Evolutionary conservation across 2,888 invertebrate genomes (phyloP).

Genomic region (Dryocosmus kuriphilus): DNA sequence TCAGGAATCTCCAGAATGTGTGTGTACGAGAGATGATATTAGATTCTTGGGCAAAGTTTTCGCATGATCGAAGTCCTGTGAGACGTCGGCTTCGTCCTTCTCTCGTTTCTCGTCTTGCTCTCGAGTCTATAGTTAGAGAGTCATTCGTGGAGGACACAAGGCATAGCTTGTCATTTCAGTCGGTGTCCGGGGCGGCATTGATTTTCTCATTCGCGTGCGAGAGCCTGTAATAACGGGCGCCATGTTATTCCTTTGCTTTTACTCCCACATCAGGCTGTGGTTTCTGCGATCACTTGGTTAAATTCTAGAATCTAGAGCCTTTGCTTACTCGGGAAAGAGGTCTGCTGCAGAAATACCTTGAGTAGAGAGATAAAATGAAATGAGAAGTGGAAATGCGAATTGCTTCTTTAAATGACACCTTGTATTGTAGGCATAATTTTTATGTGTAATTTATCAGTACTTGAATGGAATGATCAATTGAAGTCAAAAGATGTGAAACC

Average conservation of each 20-base stretch:
- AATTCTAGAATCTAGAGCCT: not conserved
- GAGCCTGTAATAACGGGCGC: constrained; percentile 58
- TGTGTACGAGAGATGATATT: constrained; percentile 75
- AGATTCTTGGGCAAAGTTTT: constrained; percentile 77
- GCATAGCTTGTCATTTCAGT: constrained; percentile 23
- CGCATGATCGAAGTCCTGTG: constrained; percentile 71
- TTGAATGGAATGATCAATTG: not conserved
- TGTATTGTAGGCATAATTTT: no score
- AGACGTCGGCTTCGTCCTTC: constrained; percentile 60
- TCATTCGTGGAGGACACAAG: constrained; percentile 15
- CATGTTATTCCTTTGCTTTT: constrained; percentile 62
- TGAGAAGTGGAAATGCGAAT: no score
- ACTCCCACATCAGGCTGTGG: constrained; percentile 42
- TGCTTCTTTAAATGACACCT: no score
- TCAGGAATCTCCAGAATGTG: constrained; percentile 73
- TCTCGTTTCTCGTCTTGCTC: constrained; percentile 49
- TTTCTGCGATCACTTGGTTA: not conserved
- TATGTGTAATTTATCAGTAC: no score
- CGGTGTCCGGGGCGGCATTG: constrained; percentile 55
- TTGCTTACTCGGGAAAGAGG: not conserved
- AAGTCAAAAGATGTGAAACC: no score
- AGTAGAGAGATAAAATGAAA: no score
- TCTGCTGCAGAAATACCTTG: no score
- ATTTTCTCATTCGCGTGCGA: constrained; percentile 59
- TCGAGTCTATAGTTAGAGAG: constrained; percentile 7